Evolutionary conservation across 2,888 invertebrate species (phyloP).

Genomic region (Candidula unifasciata): DNA sequence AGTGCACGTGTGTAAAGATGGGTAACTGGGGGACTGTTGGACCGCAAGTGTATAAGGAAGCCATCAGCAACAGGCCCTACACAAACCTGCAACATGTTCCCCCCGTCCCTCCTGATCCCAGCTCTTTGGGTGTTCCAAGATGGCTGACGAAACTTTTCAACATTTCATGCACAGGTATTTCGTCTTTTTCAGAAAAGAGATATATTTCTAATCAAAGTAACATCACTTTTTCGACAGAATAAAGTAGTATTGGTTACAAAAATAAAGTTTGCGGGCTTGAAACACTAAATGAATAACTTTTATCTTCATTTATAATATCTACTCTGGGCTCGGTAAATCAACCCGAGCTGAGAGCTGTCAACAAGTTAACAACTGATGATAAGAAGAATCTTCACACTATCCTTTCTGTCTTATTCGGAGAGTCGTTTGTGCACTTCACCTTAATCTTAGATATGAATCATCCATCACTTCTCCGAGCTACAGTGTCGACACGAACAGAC

Average conservation of each 20-base stretch:
- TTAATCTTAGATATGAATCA: neutral
- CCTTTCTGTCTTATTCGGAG: no score
- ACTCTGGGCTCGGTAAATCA: neutral
- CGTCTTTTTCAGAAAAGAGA: neutral
- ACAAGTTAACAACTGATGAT: neutral
- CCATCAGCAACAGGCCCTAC: no score
- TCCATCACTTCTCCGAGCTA: neutral
- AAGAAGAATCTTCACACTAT: neutral
- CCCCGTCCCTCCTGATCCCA: no score
- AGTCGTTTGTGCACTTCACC: neutral
- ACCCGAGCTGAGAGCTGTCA: neutral
- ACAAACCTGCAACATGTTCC: no score
- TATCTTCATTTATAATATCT: neutral
- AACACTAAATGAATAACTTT: neutral
- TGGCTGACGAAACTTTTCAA: conserved; percentile 59
- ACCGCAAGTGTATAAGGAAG: no score
- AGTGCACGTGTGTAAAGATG: no score
- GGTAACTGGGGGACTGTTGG: no score
- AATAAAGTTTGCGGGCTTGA: neutral
- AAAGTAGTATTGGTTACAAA: neutral
- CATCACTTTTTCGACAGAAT: no score
- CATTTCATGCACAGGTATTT: conserved; percentile 9
- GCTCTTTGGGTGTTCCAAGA: conserved; percentile 58
- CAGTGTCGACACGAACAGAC: neutral
- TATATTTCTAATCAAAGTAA: neutral